Base-by-base conservation (phyloP, 2,888 invertebrate genomes). In the Lydus trimaculatus region DNA sequence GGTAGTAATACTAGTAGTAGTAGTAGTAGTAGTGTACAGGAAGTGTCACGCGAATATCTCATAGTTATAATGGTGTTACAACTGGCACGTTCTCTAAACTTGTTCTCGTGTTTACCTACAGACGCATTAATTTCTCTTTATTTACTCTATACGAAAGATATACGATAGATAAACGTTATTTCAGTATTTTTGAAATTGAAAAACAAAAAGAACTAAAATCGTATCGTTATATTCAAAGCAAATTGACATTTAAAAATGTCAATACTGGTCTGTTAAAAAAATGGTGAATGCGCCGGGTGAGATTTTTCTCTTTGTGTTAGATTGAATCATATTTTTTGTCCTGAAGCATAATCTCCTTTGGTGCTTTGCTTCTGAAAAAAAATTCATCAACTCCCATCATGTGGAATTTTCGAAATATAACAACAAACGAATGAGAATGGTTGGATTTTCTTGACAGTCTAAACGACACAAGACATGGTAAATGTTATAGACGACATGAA, bases 1-100 rank as follows among this genome's bases (percentile, higher is more conserved):
- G 7, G 43, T 48, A 2, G 28, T 28, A 28, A 28, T n/a, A n/a
- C n/a, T n/a, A n/a, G n/a, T n/a, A n/a, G 43, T 48, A 48, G 20
- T 48, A 52, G 11, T 23, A 23, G 20, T 23, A 75, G 71, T 76
- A 66, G 69, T 71, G 67, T 71, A 66, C 67, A 64, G 73, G 63
- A 73, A 72, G 66, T 72, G 71, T 72, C 75, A 74, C 70, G 74
- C 72, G 68, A 76, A 76, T 75, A 75, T 72, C 75, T 73, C 69
- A 68, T 67, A 69, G 72, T 67, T 70, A 72, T 73, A 68, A 73
- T 66, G 65, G 64, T 63, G 65, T 64, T 64, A 65, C 67, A 66
- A 66, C 63, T 36, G 52, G 72, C 72, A 70, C 73, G 73, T 73
- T 67, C 70, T 23, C 52, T 52, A 52, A 25, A 52, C 66, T 67